Conservation (phyloP, 2,113 vertebrate species). For the Anthoscopus minutus region DNA sequence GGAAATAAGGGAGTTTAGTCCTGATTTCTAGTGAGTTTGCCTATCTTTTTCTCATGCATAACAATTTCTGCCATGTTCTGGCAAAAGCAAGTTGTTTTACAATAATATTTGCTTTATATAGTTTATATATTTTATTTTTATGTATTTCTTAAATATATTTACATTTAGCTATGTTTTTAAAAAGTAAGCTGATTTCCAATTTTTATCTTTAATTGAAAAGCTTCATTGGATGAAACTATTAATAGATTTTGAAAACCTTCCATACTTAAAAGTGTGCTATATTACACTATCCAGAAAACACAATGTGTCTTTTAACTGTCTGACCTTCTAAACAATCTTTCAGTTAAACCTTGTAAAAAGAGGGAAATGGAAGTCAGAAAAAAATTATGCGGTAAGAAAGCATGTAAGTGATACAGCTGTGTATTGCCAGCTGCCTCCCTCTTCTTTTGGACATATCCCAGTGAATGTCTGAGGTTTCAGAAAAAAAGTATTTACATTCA, state of each 20-base stretch:
- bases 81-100: background rate
- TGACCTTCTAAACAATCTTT: background rate
- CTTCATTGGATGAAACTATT: background rate
- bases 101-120: background rate
- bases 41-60: background rate
- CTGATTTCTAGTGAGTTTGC: background rate
- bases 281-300: background rate
- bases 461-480: background rate
- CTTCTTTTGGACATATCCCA: background rate
- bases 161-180: background rate
- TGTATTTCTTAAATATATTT: background rate
- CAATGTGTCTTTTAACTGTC: background rate
- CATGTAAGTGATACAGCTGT: background rate
- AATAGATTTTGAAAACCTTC: background rate
- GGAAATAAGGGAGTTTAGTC: background rate
- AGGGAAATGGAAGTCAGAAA: background rate
- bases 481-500: background rate
- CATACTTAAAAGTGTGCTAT: background rate
- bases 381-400: background rate
- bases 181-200: background rate
- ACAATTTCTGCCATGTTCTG: background rate
- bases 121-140: background rate
- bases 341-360: background rate
- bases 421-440: background rate
- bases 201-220: background rate